Evolutionary conservation across 2,113 vertebrate genomes (phyloP).

Genomic region (Cyprinodon variegatus): DNA sequence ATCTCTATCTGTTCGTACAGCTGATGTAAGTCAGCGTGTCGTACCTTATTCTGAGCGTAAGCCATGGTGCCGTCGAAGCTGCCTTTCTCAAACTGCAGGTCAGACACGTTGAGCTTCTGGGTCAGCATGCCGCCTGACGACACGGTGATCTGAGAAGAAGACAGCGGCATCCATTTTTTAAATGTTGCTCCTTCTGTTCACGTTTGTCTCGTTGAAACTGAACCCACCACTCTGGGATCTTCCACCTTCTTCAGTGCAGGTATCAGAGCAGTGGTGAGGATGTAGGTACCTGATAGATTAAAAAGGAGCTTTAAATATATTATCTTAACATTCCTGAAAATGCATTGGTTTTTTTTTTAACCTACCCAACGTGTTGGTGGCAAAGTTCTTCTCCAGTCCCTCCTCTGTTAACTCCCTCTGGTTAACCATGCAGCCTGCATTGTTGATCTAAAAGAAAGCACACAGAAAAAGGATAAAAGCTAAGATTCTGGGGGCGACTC

Average conservation of each 20-base stretch:
- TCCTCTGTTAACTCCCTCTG: slow-evolving; percentile 84
- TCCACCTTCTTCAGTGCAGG: slow-evolving; percentile 80
- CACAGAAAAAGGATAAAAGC: background rate
- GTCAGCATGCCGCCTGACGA: slow-evolving; percentile 91
- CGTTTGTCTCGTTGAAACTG: background rate
- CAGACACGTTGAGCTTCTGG: slow-evolving; percentile 83
- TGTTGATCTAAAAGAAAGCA: slow-evolving; percentile 80
- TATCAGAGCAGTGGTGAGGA: slow-evolving; percentile 84
- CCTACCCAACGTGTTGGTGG: slow-evolving; percentile 86
- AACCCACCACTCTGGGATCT: slow-evolving; percentile 86
- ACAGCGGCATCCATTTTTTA: background rate
- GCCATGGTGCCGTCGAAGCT: slow-evolving; percentile 87
- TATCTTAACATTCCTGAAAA: too few species aligned
- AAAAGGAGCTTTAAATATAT: background rate
- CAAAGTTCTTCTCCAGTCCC: slow-evolving; percentile 41
- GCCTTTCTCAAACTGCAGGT: slow-evolving; percentile 84
- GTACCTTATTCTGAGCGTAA: slow-evolving; percentile 91
- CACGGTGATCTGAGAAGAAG: slow-evolving; percentile 81
- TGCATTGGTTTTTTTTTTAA: background rate
- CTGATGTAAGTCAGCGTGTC: background rate
- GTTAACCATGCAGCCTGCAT: slow-evolving; percentile 87
- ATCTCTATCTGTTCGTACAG: too few species aligned
- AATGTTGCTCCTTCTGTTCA: background rate
- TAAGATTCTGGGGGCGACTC: background rate
- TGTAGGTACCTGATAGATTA: slow-evolving; percentile 77